Conservation (phyloP, 2,888 invertebrate genomes). For the Drosophila algonquin region DNA sequence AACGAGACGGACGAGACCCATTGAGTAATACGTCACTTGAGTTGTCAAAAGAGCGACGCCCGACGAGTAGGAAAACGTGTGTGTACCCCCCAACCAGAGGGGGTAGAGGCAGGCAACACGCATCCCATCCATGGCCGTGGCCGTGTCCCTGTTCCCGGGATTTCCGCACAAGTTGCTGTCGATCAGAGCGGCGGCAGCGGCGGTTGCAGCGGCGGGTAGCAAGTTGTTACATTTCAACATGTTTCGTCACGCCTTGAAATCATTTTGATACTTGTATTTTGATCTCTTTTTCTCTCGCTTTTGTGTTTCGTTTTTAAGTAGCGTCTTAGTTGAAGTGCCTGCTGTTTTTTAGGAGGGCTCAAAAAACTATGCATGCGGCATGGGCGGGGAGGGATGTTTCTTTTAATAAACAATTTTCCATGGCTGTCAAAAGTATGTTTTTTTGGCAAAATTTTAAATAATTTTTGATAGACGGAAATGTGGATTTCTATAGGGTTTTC, state of each 20-base stretch:
- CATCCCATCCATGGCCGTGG: conserved; percentile 19
- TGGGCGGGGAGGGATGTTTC: conserved; percentile 11
- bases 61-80: conserved; percentile 61
- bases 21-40: conserved; percentile 71
- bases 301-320: conserved; percentile 37
- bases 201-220: conserved; percentile 36
- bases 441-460: conserved; percentile 11
- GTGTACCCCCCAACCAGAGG: neutral
- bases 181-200: conserved; percentile 54
- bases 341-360: conserved; percentile 16
- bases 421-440: conserved; percentile 52
- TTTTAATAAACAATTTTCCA: conserved; percentile 49
- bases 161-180: conserved; percentile 78
- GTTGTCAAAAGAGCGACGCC: conserved; percentile 61
- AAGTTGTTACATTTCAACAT: conserved; percentile 64
- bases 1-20: conserved; percentile 10
- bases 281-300: conserved; percentile 8
- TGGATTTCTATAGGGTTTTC: neutral
- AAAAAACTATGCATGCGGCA: conserved; percentile 11
- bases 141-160: conserved; percentile 46
- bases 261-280: conserved; percentile 53
- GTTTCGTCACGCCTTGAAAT: conserved; percentile 72
- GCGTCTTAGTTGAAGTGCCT: conserved; percentile 44
- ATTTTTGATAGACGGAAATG: conserved; percentile 29
- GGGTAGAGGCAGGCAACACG: neutral